Evolutionary conservation across 92 coral and sea anemone species (phyloP).

Genomic region (Palythoa caribaeorum): DNA sequence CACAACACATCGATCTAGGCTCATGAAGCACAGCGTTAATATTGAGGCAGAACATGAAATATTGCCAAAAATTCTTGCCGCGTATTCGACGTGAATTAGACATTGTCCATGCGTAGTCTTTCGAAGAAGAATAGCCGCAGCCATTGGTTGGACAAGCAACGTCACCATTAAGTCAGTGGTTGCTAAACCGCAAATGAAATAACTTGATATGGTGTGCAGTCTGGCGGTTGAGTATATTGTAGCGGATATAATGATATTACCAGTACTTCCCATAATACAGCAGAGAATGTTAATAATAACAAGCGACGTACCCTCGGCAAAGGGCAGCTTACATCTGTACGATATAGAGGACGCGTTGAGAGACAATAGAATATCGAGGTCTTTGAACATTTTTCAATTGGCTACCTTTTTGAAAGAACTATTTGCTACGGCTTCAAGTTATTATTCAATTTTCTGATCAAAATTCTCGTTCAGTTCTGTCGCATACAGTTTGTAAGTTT

Average conservation of each 20-base stretch:
- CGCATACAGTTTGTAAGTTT: no score
- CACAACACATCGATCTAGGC: constrained; percentile 74
- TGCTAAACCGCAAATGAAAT: constrained; percentile 70
- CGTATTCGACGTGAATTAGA: constrained; percentile 72
- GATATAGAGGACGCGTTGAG: constrained; percentile 11
- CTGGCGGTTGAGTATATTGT: constrained; percentile 66
- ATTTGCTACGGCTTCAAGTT: background rate
- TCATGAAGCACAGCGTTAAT: constrained; percentile 70
- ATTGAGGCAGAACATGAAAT: constrained; percentile 74
- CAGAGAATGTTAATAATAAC: constrained; percentile 54
- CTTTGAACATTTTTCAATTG: constrained; percentile 14
- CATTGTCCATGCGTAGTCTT: constrained; percentile 65
- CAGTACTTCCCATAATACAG: constrained; percentile 64
- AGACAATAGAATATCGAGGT: constrained; percentile 4
- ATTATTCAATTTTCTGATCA: no score
- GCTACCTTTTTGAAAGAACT: no score
- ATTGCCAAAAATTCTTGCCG: constrained; percentile 69
- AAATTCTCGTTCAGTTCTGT: no score
- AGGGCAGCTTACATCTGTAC: constrained; percentile 34
- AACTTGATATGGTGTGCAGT: constrained; percentile 71
- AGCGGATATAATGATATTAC: constrained; percentile 65
- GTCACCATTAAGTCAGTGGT: constrained; percentile 70
- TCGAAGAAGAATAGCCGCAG: constrained; percentile 54
- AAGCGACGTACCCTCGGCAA: constrained; percentile 11
- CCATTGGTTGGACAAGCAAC: constrained; percentile 58